Evolutionary conservation across 2,113 vertebrate genomes (phyloP).

Genomic region (Festucalex cinctus): DNA sequence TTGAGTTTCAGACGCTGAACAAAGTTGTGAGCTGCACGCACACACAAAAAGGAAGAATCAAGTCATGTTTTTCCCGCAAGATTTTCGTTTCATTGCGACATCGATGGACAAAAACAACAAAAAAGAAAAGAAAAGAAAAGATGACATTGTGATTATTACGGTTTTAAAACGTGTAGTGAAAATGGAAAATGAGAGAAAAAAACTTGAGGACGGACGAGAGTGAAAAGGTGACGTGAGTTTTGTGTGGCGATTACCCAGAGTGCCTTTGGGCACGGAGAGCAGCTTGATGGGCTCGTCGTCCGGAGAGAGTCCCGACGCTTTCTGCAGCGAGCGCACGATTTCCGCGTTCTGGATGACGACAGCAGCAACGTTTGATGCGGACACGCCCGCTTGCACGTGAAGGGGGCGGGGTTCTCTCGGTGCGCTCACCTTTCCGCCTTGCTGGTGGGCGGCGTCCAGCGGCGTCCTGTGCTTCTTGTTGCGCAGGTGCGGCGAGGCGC

Average conservation of each 20-base stretch:
- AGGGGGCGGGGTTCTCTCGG: no score
- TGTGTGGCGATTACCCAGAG: constrained; percentile 57
- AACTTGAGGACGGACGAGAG: no score
- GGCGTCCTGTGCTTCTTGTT: constrained; percentile 81
- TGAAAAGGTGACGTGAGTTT: no score
- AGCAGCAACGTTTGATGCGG: background rate
- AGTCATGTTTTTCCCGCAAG: no score
- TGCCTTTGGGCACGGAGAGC: constrained; percentile 64
- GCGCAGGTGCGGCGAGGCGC: constrained; percentile 71
- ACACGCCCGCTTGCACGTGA: background rate
- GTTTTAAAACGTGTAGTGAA: no score
- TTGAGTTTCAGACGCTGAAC: constrained; percentile 73
- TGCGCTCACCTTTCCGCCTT: constrained; percentile 74
- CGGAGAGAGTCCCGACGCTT: constrained; percentile 65
- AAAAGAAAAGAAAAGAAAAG: no score
- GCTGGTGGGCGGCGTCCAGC: constrained; percentile 80
- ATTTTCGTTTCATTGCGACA: no score
- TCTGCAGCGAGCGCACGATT: constrained; percentile 83
- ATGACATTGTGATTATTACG: no score
- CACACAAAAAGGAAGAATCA: background rate
- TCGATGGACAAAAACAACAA: no score
- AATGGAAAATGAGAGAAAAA: no score
- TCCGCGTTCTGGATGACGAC: constrained; percentile 77
- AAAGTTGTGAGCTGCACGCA: constrained; percentile 55
- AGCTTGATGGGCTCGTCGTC: constrained; percentile 65